Base-by-base conservation (phyloP, 2,888 invertebrate genomes). In the Dorcus parallelipipedus region DNA sequence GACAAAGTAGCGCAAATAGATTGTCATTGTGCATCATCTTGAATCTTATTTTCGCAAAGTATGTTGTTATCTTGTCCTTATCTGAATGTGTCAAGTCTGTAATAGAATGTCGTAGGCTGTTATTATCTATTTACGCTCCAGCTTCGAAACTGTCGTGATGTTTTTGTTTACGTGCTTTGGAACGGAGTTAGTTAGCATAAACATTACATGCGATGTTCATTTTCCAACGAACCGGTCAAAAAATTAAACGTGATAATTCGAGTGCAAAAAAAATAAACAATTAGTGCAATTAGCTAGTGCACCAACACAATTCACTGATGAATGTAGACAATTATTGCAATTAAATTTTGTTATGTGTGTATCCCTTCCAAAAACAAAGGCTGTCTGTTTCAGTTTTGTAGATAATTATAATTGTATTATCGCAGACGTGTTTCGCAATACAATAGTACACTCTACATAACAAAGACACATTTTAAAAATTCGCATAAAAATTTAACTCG, bases 401-500 rank as follows among this genome's bases (percentile, higher is more conserved):
- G 52, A 62, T 62, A 62, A 62, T 62, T 60, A 60, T 62, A 62
- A 62, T 60, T 58, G 56, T 53, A 39, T 60, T 56, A 60, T 58
- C 47, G 47, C 54, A 52, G 51, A 59, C 59, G 57, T 55, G 52
- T 59, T 54, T 57, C 56, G 59, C 54, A 57, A 62, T 51, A 59
- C 54, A 54, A 54, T 54, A 52, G 49, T 55, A 42, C 10, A 53
- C 40, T 23, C 26, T 47, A 26, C 53, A 33, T 17, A 54, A 42
- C 56, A 56, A 62, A 54, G 51, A 49, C 53, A 48, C 43, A 47
- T 47, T 49, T 60, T 58, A 60, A 58, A 52, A 59, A 59, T 58
- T 53, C 55, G 47, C 55, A 58, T 60, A 51, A 49, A 33, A 56
- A 58, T 50, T 50, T 38, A 40, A 45, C 45, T 42, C 17, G 40